Evolutionary conservation across 2,888 invertebrate genomes (phyloP).

Genomic region (Encarsia formosa): DNA sequence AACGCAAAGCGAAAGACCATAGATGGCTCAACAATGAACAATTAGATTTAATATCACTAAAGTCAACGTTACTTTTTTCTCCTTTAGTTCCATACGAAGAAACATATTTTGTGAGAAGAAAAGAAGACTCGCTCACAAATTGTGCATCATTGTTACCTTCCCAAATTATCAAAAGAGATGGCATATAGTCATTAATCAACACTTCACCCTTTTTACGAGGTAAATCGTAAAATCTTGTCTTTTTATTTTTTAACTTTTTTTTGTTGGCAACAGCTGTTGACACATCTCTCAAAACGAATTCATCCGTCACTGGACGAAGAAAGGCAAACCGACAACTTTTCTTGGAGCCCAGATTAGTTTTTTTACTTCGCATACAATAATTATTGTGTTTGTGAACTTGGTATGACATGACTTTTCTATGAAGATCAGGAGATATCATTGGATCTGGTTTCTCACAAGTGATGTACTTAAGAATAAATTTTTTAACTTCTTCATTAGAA

Average conservation of each 20-base stretch:
- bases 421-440: constrained; percentile 29
- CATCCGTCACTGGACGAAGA: constrained; percentile 27
- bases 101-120: no score
- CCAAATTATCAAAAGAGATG: no score
- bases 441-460: constrained; percentile 33
- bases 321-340: constrained; percentile 33
- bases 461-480: constrained; percentile 33
- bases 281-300: constrained; percentile 28
- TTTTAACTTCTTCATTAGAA: constrained; percentile 31
- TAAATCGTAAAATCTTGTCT: constrained; percentile 37
- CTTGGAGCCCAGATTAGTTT: constrained; percentile 16
- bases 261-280: constrained; percentile 32
- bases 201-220: constrained; percentile 30
- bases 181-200: no score
- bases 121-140: no score
- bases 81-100: no score
- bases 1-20: constrained; percentile 36
- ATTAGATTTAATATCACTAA: constrained; percentile 35
- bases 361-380: constrained; percentile 34
- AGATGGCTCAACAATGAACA: constrained; percentile 35
- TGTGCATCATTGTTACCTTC: no score
- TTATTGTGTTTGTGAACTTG: no score
- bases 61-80: constrained; percentile 33
- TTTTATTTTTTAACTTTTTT: constrained; percentile 31
- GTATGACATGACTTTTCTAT: no score